Evolutionary conservation across 92 coral and sea anemone genomes (phyloP), one percentile per base, ranked within the genome.

Genomic region (Siderastrea siderea): DNA sequence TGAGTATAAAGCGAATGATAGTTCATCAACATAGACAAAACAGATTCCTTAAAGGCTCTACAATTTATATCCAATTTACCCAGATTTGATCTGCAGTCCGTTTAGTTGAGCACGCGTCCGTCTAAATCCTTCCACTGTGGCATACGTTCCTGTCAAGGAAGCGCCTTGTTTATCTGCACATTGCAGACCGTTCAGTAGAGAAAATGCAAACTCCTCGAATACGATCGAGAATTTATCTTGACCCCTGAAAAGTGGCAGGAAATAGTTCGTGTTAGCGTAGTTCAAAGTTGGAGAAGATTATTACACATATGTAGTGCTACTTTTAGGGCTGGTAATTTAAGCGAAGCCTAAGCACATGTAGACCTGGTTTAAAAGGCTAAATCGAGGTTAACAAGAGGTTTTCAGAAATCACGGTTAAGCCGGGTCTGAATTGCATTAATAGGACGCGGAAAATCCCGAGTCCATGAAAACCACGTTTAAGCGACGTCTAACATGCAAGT

Each of bases 131-230:
- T 96, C 92, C 67, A 89, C 98, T 49, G 84, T 74, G 1, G 99
- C 98, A 64, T 86, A 88, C 75, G 79, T 95, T 51, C 99, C 99
- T 15, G 80, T 72, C 11, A 89, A 59, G 5, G 95, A 74, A 5
- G 68, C 78, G 19, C 81, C 92, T 16, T 86, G 82, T 14, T 79
- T 60, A 50, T 83, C 88, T 8, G 96, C 85, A 77, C 98, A 98
- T 0, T 98, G 86, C 71, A 88, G 83, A n/a, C 98, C 99, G 68
- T 98, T 88, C 69, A 94, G 84, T 91, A 98, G 89, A 4, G 99
- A 91, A 84, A 98, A 98, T 8, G 94, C 92, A 84, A 94, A 98
- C 79, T 81, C 84, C 72, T 91, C 96, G 47, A 98, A 95, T 48
- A 89, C 90, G 6, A 69, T 64, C 5, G 99, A 90, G 71, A 98